These are phyloP conservation scores for Tupaia tana DNA, from an alignment of 2,113 vertebrate genomes.

Conservation along the genomic window DNA sequence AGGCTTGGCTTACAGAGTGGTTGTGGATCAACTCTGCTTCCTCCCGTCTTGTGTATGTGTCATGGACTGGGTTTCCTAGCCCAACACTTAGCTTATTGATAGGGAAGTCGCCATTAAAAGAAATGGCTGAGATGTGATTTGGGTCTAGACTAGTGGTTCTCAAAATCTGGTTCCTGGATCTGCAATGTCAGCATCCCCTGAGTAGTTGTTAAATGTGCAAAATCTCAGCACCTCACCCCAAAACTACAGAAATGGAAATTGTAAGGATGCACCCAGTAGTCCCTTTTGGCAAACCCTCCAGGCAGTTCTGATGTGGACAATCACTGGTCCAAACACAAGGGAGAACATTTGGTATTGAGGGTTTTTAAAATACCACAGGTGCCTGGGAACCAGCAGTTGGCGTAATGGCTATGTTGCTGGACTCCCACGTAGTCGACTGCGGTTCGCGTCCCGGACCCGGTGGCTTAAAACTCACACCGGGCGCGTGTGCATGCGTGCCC, in stretches of 20 bases:
- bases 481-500: no score
- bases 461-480: no score
- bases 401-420: no score
- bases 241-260: neutral
- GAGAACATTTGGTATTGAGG: neutral
- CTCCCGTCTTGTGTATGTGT: neutral
- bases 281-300: neutral
- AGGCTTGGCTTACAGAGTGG: neutral
- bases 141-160: neutral
- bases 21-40: neutral
- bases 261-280: neutral
- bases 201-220: rapidly evolving
- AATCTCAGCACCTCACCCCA: neutral
- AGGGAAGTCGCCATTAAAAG: neutral
- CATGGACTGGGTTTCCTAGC: neutral
- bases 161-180: neutral
- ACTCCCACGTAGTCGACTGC: no score
- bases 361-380: neutral
- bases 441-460: no score
- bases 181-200: neutral
- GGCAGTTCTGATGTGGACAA: neutral
- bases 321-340: neutral
- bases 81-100: neutral
- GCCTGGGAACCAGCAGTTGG: no score
- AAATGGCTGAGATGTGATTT: neutral